phyloP scores from a whole-genome alignment of 2,888 invertebrate genomes.

The Tipula helvola region DNA sequence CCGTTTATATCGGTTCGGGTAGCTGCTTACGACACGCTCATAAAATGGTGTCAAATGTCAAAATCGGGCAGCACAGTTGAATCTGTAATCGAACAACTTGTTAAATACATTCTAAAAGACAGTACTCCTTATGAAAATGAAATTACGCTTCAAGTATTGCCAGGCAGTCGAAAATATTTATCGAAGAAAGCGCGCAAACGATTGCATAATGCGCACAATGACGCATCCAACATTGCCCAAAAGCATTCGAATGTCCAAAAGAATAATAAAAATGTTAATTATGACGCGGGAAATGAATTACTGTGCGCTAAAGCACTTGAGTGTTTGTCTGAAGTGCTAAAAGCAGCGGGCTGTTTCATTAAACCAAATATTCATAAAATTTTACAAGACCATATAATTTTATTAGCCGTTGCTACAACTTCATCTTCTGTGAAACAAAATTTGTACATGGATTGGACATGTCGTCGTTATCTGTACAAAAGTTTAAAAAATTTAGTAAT shows the following conservation, averaged over 20 bases:
- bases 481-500: slow-evolving; percentile 18
- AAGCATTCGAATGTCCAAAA: slow-evolving; percentile 20
- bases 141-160: slow-evolving; percentile 23
- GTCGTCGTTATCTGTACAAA: slow-evolving; percentile 22
- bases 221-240: slow-evolving; percentile 23
- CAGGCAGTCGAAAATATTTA: slow-evolving; percentile 25
- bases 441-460: slow-evolving; percentile 15
- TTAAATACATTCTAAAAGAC: slow-evolving; percentile 22
- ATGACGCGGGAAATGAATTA: slow-evolving; percentile 20
- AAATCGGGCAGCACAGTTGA: slow-evolving; percentile 23
- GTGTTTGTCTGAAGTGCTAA: slow-evolving; percentile 20
- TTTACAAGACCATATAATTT: slow-evolving; percentile 21
- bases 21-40: slow-evolving; percentile 21
- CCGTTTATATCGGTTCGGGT: slow-evolving; percentile 23
- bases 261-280: slow-evolving; percentile 18
- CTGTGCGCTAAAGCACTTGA: slow-evolving; percentile 21
- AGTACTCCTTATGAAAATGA: slow-evolving; percentile 22
- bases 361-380: slow-evolving; percentile 14
- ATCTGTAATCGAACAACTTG: slow-evolving; percentile 20
- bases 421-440: slow-evolving; percentile 17
- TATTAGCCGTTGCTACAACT: slow-evolving; percentile 14
- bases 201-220: slow-evolving; percentile 26
- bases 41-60: slow-evolving; percentile 23
- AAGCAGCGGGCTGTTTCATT: slow-evolving; percentile 11
- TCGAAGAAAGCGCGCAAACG: slow-evolving; percentile 27